Percentiles rank a stretch among this genome's conserved stretches.
phyloP scores from a whole-genome alignment of 2,797 vertebrate genomes.

The Manis pentadactyla region DNA sequence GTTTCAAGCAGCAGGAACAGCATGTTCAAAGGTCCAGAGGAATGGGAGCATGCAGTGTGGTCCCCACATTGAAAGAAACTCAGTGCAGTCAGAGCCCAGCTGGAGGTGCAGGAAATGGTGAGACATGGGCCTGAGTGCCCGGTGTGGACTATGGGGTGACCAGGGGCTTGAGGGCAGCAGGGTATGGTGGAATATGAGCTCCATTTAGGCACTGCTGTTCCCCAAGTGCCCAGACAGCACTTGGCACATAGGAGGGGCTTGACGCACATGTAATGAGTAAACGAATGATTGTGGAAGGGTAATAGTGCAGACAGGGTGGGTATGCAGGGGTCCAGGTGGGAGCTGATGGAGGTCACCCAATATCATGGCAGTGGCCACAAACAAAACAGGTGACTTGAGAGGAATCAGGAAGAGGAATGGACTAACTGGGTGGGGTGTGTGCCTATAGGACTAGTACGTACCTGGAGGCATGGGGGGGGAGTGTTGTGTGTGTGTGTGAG shows the following conservation, averaged over 20 bases:
- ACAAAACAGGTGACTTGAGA: background rate
- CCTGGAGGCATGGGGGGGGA: background rate
- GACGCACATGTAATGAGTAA: background rate
- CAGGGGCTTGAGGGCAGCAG: background rate
- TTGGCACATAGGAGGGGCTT: background rate
- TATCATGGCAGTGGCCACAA: background rate
- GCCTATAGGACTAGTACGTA: too few species aligned
- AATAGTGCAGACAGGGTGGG: background rate
- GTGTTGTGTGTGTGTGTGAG: background rate
- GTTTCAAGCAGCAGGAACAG: background rate
- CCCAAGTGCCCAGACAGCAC: too few species aligned
- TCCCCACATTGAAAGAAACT: too few species aligned
- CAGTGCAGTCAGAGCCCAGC: background rate
- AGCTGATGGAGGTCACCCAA: background rate
- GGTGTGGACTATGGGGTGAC: background rate
- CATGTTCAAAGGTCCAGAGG: background rate
- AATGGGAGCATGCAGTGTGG: background rate
- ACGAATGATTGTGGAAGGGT: too few species aligned
- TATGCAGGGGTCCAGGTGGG: background rate
- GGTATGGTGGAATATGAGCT: too few species aligned
- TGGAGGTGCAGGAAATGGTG: background rate
- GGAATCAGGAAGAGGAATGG: background rate
- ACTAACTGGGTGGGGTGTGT: background rate
- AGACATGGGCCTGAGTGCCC: background rate
- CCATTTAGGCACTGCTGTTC: fast-evolving